Base-by-base conservation (phyloP, 1,140 invertebrate genomes). In the Globodera rostochiensis region DNA sequence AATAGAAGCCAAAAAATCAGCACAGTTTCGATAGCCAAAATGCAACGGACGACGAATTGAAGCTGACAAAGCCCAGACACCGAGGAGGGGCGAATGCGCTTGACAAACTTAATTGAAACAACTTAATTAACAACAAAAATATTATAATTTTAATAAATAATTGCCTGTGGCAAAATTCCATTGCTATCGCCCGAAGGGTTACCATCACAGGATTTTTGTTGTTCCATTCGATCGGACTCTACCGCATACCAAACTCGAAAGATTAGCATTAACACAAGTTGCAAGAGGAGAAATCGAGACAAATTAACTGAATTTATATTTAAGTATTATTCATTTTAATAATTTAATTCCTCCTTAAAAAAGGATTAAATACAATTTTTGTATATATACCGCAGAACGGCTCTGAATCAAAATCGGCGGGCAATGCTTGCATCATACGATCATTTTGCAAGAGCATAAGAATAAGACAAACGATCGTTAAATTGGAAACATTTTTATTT, bases 211-310 rank as follows among this genome's bases (percentile, higher is more conserved):
- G 8, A 76, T 76, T 36, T 64, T 53, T 76, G 5, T 57, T n/a
- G 45, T 76, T 49, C 13, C n/a, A 53, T 15, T n/a, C 49, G 50
- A 49, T 45, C 49, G 2, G 66, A 25, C 47, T 69, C 21, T 50
- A 69, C 46, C 25, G 66, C 77, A 36, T 47, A 69, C 64, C 60
- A 78, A 78, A 69, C 66, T 25, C 77, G 66, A 45, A 69, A 78
- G 11, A 78, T 49, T 15, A 78, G 49, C 70, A 78, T 50, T 13
- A 78, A 6, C 3, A 78, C 66, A 36, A 69, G 69, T 49, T 78
- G 64, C 9, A 78, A 69, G 70, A 78, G 77, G 15, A 78, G 77
- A 45, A 78, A 45, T 15, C 77, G 77, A 47, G 77, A 78, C 53
- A 78, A 36, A 21, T 9, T 1, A 11, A 78, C 77, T 78, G 9